Percentiles rank a stretch among this genome's conserved stretches.
phyloP scores from a whole-genome alignment of 2,888 invertebrate genomes.

The Xestia rhomboidea region DNA sequence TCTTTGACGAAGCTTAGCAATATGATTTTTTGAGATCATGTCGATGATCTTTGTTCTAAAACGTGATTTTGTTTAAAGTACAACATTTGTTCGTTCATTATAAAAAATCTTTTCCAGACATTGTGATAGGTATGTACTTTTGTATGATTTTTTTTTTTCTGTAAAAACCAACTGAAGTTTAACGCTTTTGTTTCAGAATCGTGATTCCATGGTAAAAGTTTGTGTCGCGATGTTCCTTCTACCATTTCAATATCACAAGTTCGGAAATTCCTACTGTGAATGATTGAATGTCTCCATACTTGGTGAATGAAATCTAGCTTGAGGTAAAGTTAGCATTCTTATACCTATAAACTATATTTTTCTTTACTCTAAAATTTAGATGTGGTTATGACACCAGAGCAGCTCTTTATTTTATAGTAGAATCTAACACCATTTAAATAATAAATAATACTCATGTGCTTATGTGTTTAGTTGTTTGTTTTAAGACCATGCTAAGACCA shows the following conservation, averaged over 20 bases:
- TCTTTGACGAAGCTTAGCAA: constrained; percentile 79
- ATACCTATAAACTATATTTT: background rate
- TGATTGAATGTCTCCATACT: background rate
- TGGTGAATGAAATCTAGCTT: background rate
- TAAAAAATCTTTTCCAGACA: background rate
- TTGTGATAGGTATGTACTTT: background rate
- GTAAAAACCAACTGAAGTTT: background rate
- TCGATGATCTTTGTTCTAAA: no score
- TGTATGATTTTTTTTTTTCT: background rate
- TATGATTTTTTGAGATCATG: constrained; percentile 45
- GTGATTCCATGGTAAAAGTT: background rate
- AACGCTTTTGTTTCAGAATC: background rate
- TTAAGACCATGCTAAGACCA: constrained; percentile 17
- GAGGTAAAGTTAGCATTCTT: background rate
- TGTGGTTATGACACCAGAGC: no score
- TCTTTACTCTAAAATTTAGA: background rate
- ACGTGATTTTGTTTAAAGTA: background rate
- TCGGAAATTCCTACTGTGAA: background rate
- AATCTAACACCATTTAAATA: background rate
- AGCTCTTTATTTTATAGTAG: background rate
- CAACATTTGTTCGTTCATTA: background rate
- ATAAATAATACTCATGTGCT: background rate
- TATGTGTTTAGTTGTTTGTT: background rate
- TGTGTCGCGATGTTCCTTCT: background rate
- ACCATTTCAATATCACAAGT: background rate